These are phyloP conservation scores for Caenorhabditis sp. DNA, from an alignment of 2,888 invertebrate species.

Conservation along the genomic window DNA sequence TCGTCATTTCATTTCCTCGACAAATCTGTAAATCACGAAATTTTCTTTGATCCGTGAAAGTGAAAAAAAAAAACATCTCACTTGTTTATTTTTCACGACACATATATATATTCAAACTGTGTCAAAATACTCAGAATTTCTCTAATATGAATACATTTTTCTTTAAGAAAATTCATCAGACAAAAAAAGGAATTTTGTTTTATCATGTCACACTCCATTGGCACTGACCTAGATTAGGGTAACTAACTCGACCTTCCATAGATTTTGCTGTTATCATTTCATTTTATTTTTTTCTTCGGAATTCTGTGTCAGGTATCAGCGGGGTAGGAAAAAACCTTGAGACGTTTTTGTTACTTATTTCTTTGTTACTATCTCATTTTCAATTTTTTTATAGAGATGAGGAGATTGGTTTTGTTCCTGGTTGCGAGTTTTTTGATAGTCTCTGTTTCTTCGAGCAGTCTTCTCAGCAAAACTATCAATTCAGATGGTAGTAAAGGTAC, in stretches of 20 bases:
- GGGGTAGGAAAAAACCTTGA: constrained; percentile 14
- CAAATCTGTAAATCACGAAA: neutral
- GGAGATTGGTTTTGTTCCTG: constrained; percentile 22
- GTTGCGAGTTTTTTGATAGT: constrained; percentile 6
- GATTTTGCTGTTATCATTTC: constrained; percentile 14
- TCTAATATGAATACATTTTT: neutral
- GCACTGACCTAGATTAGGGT: constrained; percentile 36
- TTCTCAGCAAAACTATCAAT: constrained; percentile 48
- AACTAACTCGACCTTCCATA: constrained; percentile 19
- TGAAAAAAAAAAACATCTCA: neutral
- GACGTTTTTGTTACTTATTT: constrained; percentile 14
- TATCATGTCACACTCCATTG: constrained; percentile 29
- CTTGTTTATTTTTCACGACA: neutral
- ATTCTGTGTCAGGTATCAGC: constrained; percentile 35
- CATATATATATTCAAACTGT: neutral
- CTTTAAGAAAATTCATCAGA: neutral
- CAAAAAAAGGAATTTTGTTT: neutral
- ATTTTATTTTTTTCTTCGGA: neutral
- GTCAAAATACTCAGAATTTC: neutral
- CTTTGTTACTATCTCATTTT: constrained; percentile 2
- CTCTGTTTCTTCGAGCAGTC: constrained; percentile 18
- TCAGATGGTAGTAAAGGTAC: constrained; percentile 49
- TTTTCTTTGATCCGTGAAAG: neutral
- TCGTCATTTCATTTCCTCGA: too few species aligned
- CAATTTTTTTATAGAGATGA: constrained; percentile 25